Evolutionary conservation across 2,888 invertebrate genomes (phyloP), one percentile per base, ranked within the genome.

Genomic region (Anarsia innoxiella): DNA sequence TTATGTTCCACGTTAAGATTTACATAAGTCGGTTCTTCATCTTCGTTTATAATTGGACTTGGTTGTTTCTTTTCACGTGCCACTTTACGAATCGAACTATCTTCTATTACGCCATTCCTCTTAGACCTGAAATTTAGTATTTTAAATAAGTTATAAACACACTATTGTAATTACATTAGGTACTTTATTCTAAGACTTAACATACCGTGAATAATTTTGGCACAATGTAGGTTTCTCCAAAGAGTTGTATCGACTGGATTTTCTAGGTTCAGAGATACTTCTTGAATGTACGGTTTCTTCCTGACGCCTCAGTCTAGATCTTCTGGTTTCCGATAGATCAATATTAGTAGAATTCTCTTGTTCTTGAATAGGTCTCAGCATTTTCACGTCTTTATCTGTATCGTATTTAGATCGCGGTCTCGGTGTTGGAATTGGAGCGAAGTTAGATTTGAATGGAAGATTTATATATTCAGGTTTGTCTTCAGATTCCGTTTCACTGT

Each of bases 401-500:
- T 12, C 59, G 51, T 62, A 68, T 55, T 67, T 79, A 19, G 67
- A 66, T 28, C 73, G 68, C 32, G 64, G 49, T 50, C 76, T 67
- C 12, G 83, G 82, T 9, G 66, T 67, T 4, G 83, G 82, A 19
- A 71, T 51, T 10, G 75, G 77, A 25, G 66, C 57, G 44, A 63
- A 66, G 42, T 63, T 64, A 5, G 51, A 53, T 56, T 67, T 69
- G 13, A 67, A 37, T 23, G 71, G 66, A 46, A 83, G 44, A 45
- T 84, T 84, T 59, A 77, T 72, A 56, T 83, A 84, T 43, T 80
- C 77, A 16, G 71, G 72, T 1, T 56, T 46, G 40, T 80, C 80
- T 40, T 80, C 80, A 23, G 78, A 78, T 50, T 78, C 78, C n/a
- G 68, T 64, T 53, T 83, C 83, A 44, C 83, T 83, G 25, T 74